Evolutionary conservation across 2,888 invertebrate species (phyloP), one percentile per base, ranked within the genome.

Genomic region (Anarsia innoxiella): DNA sequence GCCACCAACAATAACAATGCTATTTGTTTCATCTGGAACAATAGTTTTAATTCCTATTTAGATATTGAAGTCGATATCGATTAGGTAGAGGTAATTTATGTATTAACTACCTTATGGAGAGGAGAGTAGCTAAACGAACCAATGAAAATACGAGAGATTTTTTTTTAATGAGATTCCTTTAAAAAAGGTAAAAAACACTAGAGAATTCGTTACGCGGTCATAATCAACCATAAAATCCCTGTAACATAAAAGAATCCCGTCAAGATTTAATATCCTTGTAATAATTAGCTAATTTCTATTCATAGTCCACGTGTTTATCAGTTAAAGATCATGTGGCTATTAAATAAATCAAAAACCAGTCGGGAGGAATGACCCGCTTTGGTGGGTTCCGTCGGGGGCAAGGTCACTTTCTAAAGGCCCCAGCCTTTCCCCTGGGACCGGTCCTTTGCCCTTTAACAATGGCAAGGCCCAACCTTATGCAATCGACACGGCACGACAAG

Each of bases 371-470:
- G 33, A 33, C 13, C 33, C 15, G 8, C 16, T 31, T 31, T 31
- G 10, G 11, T 16, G 8, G 13, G 14, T 10, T n/a, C 29, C 4
- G 29, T 29, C 12, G 12, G 12, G 60, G 70, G 51, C 77, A 78
- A 80, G 79, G 80, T 72, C 76, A 50, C 82, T 83, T 83, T 82
- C 83, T 82, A 72, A 58, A n/a, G n/a, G n/a, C n/a, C n/a, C n/a
- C 55, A 53, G 33, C 33, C 33, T 33, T 33, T 33, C 33, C 33
- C 26, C 14, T 23, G 26, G 56, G 68, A 78, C 79, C 79, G 78
- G 79, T 77, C 67, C 47, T 25, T 4, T 33, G 33, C 33, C 33
- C 26, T 33, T 33, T 33, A 12, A 32, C 32, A 32, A 32, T 32
- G 32, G 14, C 23, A 15, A 13, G n/a, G 30, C 26, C n/a, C 3